phyloP scores from a whole-genome alignment of 2,888 invertebrate species.

The Lathronympha strigana region DNA sequence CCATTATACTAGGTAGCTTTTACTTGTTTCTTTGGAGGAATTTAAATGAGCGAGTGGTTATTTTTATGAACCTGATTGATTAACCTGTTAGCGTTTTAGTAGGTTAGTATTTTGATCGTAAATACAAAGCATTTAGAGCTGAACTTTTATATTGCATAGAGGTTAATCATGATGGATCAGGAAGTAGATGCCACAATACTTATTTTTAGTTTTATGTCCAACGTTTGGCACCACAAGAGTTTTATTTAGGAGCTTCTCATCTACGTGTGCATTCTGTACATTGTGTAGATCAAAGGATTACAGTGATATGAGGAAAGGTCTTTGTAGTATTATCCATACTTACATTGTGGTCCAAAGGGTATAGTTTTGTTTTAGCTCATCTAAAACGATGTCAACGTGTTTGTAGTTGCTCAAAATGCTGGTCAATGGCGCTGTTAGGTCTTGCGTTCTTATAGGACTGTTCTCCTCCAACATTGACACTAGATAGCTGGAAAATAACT shows the following conservation, averaged over 20 bases:
- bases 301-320: background rate
- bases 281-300: background rate
- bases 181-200: background rate
- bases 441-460: slow-evolving; percentile 70
- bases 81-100: slow-evolving; percentile 12
- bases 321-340: slow-evolving; percentile 46
- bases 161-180: slow-evolving; percentile 2
- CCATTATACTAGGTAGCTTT: too few species aligned
- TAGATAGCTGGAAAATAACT: slow-evolving; percentile 60
- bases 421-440: slow-evolving; percentile 71
- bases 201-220: slow-evolving; percentile 1
- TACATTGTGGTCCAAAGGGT: slow-evolving; percentile 67
- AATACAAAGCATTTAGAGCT: background rate
- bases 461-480: slow-evolving; percentile 64
- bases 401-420: slow-evolving; percentile 80
- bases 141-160: background rate
- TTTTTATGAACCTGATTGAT: slow-evolving; percentile 25
- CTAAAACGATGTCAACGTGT: slow-evolving; percentile 81
- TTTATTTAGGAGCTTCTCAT: background rate
- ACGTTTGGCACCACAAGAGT: background rate
- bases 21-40: background rate
- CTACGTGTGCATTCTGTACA: too few species aligned
- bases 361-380: slow-evolving; percentile 74
- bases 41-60: background rate
- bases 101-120: background rate